phyloP scores from a whole-genome alignment of 2,888 invertebrate species.

The Trichogramma dendrolimi region DNA sequence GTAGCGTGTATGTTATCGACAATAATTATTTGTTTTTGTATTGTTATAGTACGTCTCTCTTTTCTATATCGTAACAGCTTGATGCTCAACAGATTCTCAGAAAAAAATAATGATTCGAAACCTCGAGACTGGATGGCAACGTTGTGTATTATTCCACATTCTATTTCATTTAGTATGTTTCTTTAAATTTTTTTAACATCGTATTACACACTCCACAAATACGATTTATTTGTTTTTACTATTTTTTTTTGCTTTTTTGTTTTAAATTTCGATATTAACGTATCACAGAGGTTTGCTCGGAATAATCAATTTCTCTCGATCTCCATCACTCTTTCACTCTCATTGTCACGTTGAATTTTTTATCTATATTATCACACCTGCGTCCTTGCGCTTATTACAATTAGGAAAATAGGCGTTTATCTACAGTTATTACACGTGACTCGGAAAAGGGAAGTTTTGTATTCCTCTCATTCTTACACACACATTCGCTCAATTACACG shows the following conservation, averaged over 20 bases:
- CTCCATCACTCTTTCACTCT: slow-evolving; percentile 21
- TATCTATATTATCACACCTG: slow-evolving; percentile 27
- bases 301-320: slow-evolving; percentile 38
- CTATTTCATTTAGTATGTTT: slow-evolving; percentile 30
- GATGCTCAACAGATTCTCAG: slow-evolving; percentile 41
- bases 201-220: no score
- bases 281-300: slow-evolving; percentile 52
- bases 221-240: no score
- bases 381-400: slow-evolving; percentile 26
- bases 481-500: neutral
- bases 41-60: slow-evolving; percentile 24
- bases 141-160: slow-evolving; percentile 46
- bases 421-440: slow-evolving; percentile 44
- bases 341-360: slow-evolving; percentile 18
- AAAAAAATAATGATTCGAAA: neutral
- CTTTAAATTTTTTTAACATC: slow-evolving; percentile 35
- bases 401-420: slow-evolving; percentile 50
- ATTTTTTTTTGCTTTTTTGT: neutral
- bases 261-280: slow-evolving; percentile 19
- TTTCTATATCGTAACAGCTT: slow-evolving; percentile 34
- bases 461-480: neutral
- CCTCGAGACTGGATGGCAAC: slow-evolving; percentile 42
- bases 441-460: neutral
- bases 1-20: slow-evolving; percentile 50
- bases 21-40: slow-evolving; percentile 31